Evolutionary conservation across 2,113 vertebrate genomes (phyloP).

Genomic region (Nerophis lumbriciformis): DNA sequence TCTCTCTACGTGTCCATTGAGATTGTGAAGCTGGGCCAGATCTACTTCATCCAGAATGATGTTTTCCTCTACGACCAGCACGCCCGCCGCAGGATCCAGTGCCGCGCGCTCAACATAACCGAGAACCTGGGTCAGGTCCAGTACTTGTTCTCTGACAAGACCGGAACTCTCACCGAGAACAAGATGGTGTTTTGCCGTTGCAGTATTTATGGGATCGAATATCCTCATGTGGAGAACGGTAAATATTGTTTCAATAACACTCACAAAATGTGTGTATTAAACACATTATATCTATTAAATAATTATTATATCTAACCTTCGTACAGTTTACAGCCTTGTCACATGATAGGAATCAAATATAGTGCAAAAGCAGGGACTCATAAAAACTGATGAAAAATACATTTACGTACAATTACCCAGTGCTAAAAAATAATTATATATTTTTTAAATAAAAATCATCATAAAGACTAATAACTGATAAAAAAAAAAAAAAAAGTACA

Average conservation of each 20-base stretch:
- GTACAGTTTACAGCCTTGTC: no score
- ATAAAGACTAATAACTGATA: no score
- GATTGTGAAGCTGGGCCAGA: constrained; percentile 90
- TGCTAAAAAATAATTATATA: no score
- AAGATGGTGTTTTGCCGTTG: constrained; percentile 95
- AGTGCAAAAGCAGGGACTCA: no score
- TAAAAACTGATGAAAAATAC: no score
- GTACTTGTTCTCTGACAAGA: constrained; percentile 95
- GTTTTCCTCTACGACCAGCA: constrained; percentile 82
- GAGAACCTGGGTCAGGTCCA: constrained; percentile 94
- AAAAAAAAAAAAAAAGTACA: no score
- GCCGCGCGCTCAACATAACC: constrained; percentile 87
- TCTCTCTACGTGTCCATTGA: constrained; percentile 96
- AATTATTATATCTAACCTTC: no score
- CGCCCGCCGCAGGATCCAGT: constrained; percentile 80
- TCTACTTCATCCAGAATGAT: constrained; percentile 93
- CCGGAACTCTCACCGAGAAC: constrained; percentile 94
- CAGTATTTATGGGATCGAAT: constrained; percentile 87
- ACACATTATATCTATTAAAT: no score
- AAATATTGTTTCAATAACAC: constrained; percentile 3
- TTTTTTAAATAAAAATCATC: no score
- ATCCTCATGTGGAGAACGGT: constrained; percentile 91
- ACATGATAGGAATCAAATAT: no score
- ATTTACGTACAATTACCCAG: no score
- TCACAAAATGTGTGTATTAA: no score